A percentile compares a stretch with the other conserved stretches of the same genome.
These are phyloP conservation scores for Autographa gamma DNA, from an alignment of 2,888 invertebrate species.

Conservation along the genomic window DNA sequence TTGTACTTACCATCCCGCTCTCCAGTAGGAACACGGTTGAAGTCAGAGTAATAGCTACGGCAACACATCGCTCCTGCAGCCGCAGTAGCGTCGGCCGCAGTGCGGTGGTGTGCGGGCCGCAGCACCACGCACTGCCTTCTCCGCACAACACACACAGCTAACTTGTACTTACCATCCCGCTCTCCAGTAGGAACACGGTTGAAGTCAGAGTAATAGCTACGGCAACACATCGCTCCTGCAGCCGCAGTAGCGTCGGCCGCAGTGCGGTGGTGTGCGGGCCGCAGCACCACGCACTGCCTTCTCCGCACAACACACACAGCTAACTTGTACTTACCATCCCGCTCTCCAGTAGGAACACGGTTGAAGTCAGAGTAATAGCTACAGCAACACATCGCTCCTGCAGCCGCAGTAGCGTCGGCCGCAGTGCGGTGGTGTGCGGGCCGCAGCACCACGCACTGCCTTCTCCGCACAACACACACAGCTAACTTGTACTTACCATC, in stretches of 20 bases:
- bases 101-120: too few relatives aligned
- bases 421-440: constrained; percentile 89
- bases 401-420: constrained; percentile 83
- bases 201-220: constrained; percentile 91
- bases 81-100: too few relatives aligned
- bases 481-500: too few relatives aligned
- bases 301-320: too few relatives aligned
- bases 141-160: too few relatives aligned
- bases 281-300: too few relatives aligned
- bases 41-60: too few relatives aligned
- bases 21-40: too few relatives aligned
- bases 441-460: constrained; percentile 91
- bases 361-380: constrained; percentile 91
- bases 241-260: constrained; percentile 82
- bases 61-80: too few relatives aligned
- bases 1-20: too few relatives aligned
- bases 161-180: constrained; percentile 86
- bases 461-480: constrained; percentile 13
- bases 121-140: too few relatives aligned
- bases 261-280: too few relatives aligned
- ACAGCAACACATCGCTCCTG: constrained; percentile 83
- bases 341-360: constrained; percentile 90
- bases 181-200: constrained; percentile 90
- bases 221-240: constrained; percentile 80
- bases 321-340: constrained; percentile 85